Evolutionary conservation across 2,888 invertebrate species (phyloP), one percentile per base, ranked within the genome.

Genomic region (Laspeyria flexula): DNA sequence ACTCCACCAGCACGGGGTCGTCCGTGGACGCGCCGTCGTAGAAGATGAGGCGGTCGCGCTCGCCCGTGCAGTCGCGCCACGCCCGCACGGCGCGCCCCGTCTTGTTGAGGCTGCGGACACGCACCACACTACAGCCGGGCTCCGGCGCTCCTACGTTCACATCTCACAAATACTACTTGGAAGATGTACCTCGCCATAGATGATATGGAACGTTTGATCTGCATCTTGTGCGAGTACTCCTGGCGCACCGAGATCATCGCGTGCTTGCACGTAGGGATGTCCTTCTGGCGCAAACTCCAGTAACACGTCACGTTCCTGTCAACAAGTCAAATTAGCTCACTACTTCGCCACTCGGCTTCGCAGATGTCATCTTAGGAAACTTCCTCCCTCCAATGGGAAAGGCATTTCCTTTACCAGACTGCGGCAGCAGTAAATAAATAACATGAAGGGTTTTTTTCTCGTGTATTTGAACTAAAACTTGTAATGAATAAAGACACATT

Each of bases 241-340:
- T 97, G 96, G 42, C 95, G 93, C 52, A 97, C 96, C 12, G 96
- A 96, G 70, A 98, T 96, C 96, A 97, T 97, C 29, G 97, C 97
- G 86, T 97, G 97, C 82, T 97, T 97, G 86, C 97, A 97, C 35
- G 96, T 96, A 10, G 97, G 97, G 58, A 97, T 96, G 77, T 95
- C 95, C 82, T 96, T 96, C 86, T 97, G 97, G 30, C 97, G 94
- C 62, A 97, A 93, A 60, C 96, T 96, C 94, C 97, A 97, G 84
- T 97, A 96, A 86, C 98, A 99, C 54, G 97, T 97, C 16, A 98
- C 97, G 88, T 98, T 98, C 62, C 98, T 88, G 71, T n/a, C 2
- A 23, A 43, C 1, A 27, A 38, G 29, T 0, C 3, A 7, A n/a
- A 18, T 12, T 18, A 21, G 5, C 21, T 21, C 2, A 21, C 3